phyloP scores from a whole-genome alignment of 2,888 invertebrate species.

The Cecidostiba fungosa region DNA sequence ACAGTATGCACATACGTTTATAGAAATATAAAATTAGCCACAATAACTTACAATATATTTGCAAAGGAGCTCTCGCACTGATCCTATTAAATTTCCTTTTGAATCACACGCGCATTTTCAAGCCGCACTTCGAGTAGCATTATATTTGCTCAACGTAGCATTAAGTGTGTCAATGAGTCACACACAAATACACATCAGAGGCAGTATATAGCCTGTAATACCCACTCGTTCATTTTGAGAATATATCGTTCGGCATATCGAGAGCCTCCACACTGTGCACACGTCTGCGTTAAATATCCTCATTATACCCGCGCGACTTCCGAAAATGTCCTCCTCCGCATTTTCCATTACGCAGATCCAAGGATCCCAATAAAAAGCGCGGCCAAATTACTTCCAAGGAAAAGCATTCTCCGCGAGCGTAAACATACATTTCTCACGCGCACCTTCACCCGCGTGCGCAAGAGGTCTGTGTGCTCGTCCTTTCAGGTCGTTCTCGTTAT shows the following conservation, averaged over 20 bases:
- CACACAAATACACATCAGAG: neutral
- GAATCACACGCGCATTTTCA: neutral
- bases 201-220: neutral
- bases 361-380: neutral
- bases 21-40: neutral
- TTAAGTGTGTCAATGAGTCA: slow-evolving; percentile 50
- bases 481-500: slow-evolving; percentile 5
- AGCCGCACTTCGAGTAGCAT: slow-evolving; percentile 1
- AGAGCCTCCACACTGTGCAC: no score
- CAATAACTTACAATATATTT: neutral
- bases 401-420: neutral
- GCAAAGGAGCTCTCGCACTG: neutral
- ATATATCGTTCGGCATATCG: slow-evolving; percentile 1
- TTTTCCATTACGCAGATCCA: neutral
- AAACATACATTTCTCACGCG: neutral
- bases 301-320: neutral
- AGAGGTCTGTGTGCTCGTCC: neutral
- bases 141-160: slow-evolving; percentile 45
- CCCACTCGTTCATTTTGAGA: slow-evolving; percentile 26
- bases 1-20: neutral
- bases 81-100: slow-evolving; percentile 36
- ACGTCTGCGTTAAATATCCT: slow-evolving; percentile 3
- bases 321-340: neutral
- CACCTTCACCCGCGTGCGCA: neutral
- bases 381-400: neutral